Conservation (phyloP, 1,140 invertebrate species). For the Micrasema longulum region DNA sequence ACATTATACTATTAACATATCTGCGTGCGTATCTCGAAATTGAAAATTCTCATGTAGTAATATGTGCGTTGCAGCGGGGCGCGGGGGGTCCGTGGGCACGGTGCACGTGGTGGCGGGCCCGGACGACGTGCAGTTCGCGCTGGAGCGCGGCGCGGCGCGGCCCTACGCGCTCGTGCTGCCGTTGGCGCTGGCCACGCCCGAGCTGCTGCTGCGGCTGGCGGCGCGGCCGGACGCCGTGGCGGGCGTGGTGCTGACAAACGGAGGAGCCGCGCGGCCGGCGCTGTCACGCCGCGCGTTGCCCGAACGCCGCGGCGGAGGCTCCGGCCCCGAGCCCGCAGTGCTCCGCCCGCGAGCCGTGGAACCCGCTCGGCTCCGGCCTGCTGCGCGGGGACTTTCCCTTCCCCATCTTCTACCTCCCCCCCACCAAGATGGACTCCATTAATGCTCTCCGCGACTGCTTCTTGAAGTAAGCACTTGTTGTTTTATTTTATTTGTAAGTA, state of each 20-base stretch:
- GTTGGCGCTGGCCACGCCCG: constrained; percentile 68
- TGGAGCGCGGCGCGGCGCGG: constrained; percentile 73
- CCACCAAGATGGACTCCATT: constrained; percentile 68
- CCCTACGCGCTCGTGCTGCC: constrained; percentile 79
- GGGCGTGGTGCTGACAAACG: constrained; percentile 71
- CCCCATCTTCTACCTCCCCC: constrained; percentile 83
- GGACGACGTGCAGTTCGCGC: constrained; percentile 79
- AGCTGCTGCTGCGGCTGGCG: constrained; percentile 67
- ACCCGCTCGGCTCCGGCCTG: constrained; percentile 79
- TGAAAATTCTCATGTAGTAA: background rate
- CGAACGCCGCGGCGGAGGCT: constrained; percentile 79
- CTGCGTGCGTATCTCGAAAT: no score
- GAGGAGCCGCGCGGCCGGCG: no score
- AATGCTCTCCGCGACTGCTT: constrained; percentile 72
- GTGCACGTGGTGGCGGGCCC: constrained; percentile 77
- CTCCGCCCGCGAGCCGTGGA: constrained; percentile 74
- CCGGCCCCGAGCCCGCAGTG: constrained; percentile 59
- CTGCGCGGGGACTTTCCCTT: constrained; percentile 84
- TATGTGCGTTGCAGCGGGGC: constrained; percentile 65
- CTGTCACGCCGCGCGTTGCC: constrained; percentile 85
- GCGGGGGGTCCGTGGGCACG: constrained; percentile 85
- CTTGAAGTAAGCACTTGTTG: constrained; percentile 61
- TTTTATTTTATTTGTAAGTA: background rate
- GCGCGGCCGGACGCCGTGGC: constrained; percentile 66
- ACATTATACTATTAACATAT: no score